A percentile compares a stretch with the other conserved stretches of the same genome.
phyloP scores from a whole-genome alignment of 2,888 invertebrate species.

The Mesoligia furuncula region DNA sequence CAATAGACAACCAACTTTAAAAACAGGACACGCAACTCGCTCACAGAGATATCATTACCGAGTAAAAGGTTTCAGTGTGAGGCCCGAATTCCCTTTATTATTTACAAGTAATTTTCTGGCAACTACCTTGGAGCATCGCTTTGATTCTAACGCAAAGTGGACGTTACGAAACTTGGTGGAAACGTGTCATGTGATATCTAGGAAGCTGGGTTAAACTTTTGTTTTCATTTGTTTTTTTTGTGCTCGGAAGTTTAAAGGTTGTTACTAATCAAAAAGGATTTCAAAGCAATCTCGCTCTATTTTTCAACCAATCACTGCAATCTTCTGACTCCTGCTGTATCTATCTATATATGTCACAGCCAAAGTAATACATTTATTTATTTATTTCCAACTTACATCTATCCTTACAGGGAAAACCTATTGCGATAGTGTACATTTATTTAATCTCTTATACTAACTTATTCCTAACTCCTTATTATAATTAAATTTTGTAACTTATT shows the following conservation, averaged over 20 bases:
- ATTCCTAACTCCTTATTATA: too few species aligned
- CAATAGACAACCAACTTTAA: conserved; percentile 53
- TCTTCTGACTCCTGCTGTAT: not conserved
- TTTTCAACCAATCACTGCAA: not conserved
- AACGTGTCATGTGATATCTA: conserved; percentile 30
- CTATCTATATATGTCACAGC: too few species aligned
- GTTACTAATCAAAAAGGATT: not conserved
- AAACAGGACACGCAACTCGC: conserved; percentile 69
- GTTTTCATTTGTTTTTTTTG: not conserved
- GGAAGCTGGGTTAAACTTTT: conserved; percentile 13
- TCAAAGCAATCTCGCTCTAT: not conserved
- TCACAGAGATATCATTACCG: conserved; percentile 69
- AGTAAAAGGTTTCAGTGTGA: conserved; percentile 70
- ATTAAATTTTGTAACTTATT: too few species aligned
- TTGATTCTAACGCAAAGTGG: conserved; percentile 74
- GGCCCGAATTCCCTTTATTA: conserved; percentile 75
- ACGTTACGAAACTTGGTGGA: conserved; percentile 63
- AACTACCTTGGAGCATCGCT: conserved; percentile 74
- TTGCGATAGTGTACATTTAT: too few species aligned
- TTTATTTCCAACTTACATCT: too few species aligned
- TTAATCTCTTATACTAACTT: too few species aligned
- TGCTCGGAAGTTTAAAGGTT: not conserved
- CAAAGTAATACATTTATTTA: too few species aligned
- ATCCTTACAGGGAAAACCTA: too few species aligned
- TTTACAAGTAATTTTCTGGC: conserved; percentile 79